Evolutionary conservation across 2,797 vertebrate species (phyloP).

Genomic region (Sparidentex hasta): DNA sequence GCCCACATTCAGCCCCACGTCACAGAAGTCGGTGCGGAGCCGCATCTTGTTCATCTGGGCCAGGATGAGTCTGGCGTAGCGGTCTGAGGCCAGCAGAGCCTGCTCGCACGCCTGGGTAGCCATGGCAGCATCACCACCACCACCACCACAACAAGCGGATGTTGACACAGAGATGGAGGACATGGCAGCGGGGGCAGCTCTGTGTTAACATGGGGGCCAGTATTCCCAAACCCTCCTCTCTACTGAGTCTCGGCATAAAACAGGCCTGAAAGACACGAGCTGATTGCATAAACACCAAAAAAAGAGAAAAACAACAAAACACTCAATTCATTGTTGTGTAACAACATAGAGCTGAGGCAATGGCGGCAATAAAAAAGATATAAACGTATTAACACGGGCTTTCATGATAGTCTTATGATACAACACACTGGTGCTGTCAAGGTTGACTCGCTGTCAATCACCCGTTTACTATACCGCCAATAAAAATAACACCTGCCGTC

Average conservation of each 20-base stretch:
- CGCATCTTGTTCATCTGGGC: conserved; percentile 95
- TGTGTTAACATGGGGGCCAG: conserved; percentile 59
- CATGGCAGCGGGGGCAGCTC: conserved; percentile 62
- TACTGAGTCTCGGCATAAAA: conserved; percentile 30
- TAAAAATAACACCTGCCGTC: conserved; percentile 20
- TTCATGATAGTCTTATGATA: neutral
- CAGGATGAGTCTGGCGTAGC: conserved; percentile 91
- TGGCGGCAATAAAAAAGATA: neutral
- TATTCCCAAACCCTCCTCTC: conserved; percentile 33
- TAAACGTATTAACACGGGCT: neutral
- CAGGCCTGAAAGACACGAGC: conserved; percentile 39
- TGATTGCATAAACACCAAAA: conserved; percentile 7
- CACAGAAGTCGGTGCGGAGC: conserved; percentile 91
- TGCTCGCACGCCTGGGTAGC: conserved; percentile 69
- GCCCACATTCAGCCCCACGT: conserved; percentile 92
- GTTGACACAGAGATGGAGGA: conserved; percentile 65
- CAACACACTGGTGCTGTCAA: neutral
- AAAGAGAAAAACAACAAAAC: too few species aligned
- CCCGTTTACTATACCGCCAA: neutral
- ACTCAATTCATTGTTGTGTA: conserved; percentile 41
- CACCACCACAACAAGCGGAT: conserved; percentile 41
- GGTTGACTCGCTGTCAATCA: neutral
- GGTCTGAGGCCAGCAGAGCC: conserved; percentile 86
- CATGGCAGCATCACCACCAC: conserved; percentile 61
- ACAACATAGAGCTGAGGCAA: neutral